Conservation (phyloP, 1,140 invertebrate genomes). For the Drosophila equinoxialis region DNA sequence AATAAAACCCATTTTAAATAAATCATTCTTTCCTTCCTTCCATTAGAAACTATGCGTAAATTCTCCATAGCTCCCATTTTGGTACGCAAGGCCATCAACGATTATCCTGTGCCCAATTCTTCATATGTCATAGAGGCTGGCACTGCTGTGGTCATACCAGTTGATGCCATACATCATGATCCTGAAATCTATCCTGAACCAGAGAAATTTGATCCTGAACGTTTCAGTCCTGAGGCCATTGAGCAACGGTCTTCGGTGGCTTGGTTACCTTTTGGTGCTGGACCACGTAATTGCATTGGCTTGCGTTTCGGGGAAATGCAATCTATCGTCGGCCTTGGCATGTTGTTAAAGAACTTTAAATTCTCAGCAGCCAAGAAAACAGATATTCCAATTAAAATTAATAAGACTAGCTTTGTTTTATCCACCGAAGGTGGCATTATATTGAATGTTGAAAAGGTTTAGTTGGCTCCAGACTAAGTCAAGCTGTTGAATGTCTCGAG, state of each 20-base stretch:
- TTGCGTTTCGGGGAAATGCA: constrained; percentile 67
- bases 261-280: constrained; percentile 89
- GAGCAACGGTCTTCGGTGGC: constrained; percentile 84
- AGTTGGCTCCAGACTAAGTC: no score
- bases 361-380: constrained; percentile 78
- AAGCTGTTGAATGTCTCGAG: not conserved
- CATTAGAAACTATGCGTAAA: constrained; percentile 83
- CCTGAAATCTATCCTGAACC: constrained; percentile 85
- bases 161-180: constrained; percentile 84
- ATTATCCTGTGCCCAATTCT: constrained; percentile 76
- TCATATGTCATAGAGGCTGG: constrained; percentile 81
- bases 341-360: constrained; percentile 70
- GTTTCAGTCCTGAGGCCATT: constrained; percentile 84
- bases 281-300: constrained; percentile 87
- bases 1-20: not conserved
- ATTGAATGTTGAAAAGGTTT: constrained; percentile 39
- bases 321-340: constrained; percentile 50
- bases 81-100: constrained; percentile 50
- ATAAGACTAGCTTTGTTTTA: constrained; percentile 80
- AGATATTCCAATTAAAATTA: constrained; percentile 80
- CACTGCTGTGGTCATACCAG: constrained; percentile 83
- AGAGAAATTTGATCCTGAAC: constrained; percentile 85
- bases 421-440: constrained; percentile 75
- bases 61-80: constrained; percentile 79
- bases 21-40: not conserved